phyloP scores from a whole-genome alignment of 2,113 vertebrate genomes.

The Oryctolagus cuniculus region DNA sequence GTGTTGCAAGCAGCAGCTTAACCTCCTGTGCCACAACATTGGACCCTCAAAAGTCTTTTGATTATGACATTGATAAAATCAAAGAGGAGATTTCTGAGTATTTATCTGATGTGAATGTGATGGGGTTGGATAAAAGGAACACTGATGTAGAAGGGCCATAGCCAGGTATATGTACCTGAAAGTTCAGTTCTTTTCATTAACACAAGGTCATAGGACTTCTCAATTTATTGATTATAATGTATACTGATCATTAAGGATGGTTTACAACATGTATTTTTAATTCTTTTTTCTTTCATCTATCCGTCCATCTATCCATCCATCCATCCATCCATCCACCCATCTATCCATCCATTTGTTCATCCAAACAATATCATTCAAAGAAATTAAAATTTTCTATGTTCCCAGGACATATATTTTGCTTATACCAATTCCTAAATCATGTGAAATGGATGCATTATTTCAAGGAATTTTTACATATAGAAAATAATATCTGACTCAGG shows the following conservation, averaged over 20 bases:
- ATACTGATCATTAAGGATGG: background rate
- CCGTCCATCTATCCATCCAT: background rate
- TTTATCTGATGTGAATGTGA: background rate
- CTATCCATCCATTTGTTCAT: too few relatives aligned
- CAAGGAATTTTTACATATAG: background rate
- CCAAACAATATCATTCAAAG: background rate
- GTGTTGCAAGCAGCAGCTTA: too few relatives aligned
- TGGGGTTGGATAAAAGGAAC: background rate
- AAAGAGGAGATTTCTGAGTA: background rate
- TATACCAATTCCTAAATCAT: background rate
- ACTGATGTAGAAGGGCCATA: background rate
- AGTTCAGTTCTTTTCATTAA: background rate
- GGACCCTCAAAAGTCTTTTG: background rate
- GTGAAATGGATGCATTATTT: background rate
- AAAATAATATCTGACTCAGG: background rate
- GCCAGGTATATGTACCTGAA: background rate
- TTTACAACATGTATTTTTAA: background rate
- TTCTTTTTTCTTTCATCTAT: background rate
- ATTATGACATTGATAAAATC: background rate
- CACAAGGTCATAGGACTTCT: background rate
- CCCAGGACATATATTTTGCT: background rate
- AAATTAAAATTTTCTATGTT: background rate
- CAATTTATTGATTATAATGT: background rate
- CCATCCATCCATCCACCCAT: background rate
- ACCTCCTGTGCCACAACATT: too few relatives aligned